A percentile compares a stretch with the other conserved stretches of the same genome.
Evolutionary conservation across 2,113 vertebrate genomes (phyloP).

Genomic region (Neotragus moschatus): DNA sequence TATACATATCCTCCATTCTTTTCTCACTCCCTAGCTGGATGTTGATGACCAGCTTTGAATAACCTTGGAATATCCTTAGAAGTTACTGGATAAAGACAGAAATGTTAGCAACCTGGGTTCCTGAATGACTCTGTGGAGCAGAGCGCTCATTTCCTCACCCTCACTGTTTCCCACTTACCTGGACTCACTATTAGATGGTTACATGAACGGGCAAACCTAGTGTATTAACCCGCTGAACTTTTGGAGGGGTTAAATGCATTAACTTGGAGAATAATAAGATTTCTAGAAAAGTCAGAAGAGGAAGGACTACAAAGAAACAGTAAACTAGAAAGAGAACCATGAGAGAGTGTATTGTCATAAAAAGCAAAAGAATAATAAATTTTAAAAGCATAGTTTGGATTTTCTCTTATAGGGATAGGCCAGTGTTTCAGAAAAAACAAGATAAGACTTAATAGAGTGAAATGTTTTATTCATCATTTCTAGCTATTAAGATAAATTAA

Average conservation of each 20-base stretch:
- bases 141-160: neutral
- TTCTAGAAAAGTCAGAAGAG: neutral
- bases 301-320: slow-evolving; percentile 11
- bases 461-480: neutral
- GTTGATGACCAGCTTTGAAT: neutral
- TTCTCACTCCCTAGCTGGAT: neutral
- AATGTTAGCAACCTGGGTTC: neutral
- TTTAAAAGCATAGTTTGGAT: neutral
- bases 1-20: neutral
- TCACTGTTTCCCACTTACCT: neutral
- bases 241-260: neutral
- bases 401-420: neutral
- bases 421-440: neutral
- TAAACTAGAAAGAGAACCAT: neutral
- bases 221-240: neutral
- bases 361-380: neutral
- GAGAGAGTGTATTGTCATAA: neutral
- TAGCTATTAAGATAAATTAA: neutral
- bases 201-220: neutral
- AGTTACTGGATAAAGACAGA: neutral
- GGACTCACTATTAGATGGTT: neutral
- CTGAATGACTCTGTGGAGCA: neutral
- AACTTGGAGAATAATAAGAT: neutral
- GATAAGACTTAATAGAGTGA: neutral
- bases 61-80: neutral